Percentiles rank a stretch among this genome's conserved stretches.
Evolutionary conservation across 2,113 vertebrate genomes (phyloP).

Genomic region (Antennarius striatus): DNA sequence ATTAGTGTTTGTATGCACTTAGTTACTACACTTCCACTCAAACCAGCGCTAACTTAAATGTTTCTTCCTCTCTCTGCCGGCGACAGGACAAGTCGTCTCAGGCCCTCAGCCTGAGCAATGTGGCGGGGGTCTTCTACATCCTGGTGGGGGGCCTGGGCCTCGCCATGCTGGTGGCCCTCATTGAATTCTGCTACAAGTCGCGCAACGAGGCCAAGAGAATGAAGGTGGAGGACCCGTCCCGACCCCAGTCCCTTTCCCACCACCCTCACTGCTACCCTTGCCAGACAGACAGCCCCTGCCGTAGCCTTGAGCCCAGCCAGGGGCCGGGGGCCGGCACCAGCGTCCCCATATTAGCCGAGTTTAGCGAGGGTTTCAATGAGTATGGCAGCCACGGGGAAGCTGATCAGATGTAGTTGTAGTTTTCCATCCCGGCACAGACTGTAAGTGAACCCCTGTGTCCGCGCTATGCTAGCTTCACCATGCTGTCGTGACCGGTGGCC

Average conservation of each 20-base stretch:
- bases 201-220: constrained; percentile 99
- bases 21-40: constrained; percentile 9
- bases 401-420: constrained; percentile 90
- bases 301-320: constrained; percentile 80
- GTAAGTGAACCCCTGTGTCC: constrained; percentile 85
- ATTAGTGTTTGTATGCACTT: constrained; percentile 10
- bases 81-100: constrained; percentile 95
- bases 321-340: constrained; percentile 83
- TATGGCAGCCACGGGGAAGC: constrained; percentile 91
- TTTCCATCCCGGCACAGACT: constrained; percentile 71
- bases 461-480: constrained; percentile 69
- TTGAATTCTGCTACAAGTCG: constrained; percentile 99
- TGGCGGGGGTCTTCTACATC: constrained; percentile 99
- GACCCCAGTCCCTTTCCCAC: constrained; percentile 78
- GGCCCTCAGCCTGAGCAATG: constrained; percentile 99
- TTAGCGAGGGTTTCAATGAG: constrained; percentile 97
- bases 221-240: constrained; percentile 93
- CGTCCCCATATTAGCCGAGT: constrained; percentile 95
- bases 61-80: constrained; percentile 43
- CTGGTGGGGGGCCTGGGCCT: constrained; percentile 99
- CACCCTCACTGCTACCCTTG: constrained; percentile 76
- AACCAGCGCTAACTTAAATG: constrained; percentile 46
- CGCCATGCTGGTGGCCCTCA: constrained; percentile 99
- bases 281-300: constrained; percentile 67
- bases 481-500: constrained; percentile 90